Evolutionary conservation across 2,888 invertebrate species (phyloP).

Genomic region (Sylvicola cinctus): DNA sequence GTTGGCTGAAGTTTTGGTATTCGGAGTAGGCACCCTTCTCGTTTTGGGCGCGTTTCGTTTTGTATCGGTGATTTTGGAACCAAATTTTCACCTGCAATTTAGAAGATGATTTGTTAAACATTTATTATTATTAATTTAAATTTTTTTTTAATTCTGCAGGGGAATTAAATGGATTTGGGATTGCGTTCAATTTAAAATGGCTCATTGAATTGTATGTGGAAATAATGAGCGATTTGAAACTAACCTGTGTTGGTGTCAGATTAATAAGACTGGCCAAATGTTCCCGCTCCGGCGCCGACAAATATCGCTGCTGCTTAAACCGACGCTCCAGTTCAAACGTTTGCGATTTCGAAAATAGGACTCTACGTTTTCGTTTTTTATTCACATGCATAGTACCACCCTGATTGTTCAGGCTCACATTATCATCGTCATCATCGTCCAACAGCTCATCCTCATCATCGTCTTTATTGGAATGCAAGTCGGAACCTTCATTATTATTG

Average conservation of each 20-base stretch:
- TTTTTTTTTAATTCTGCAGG: no score
- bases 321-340: conserved; percentile 89
- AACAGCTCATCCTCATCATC: conserved; percentile 13
- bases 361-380: conserved; percentile 87
- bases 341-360: conserved; percentile 93
- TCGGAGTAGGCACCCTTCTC: conserved; percentile 61
- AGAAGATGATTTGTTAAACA: no score
- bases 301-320: conserved; percentile 87
- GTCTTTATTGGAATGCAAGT: conserved; percentile 12
- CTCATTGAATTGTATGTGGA: no score
- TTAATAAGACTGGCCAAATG: conserved; percentile 88
- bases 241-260: conserved; percentile 77
- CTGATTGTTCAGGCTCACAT: conserved; percentile 10
- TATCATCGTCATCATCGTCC: conserved; percentile 29
- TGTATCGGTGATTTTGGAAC: conserved; percentile 99
- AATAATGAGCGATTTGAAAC: no score
- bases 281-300: conserved; percentile 94
- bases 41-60: conserved; percentile 92
- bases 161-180: no score
- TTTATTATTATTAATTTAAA: no score
- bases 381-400: conserved; percentile 31
- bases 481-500: conserved; percentile 10
- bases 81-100: conserved; percentile 69
- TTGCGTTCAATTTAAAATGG: no score
- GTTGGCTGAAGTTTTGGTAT: conserved; percentile 20